Conservation (phyloP, 1,140 invertebrate genomes). For the Monochamus saltuarius region DNA sequence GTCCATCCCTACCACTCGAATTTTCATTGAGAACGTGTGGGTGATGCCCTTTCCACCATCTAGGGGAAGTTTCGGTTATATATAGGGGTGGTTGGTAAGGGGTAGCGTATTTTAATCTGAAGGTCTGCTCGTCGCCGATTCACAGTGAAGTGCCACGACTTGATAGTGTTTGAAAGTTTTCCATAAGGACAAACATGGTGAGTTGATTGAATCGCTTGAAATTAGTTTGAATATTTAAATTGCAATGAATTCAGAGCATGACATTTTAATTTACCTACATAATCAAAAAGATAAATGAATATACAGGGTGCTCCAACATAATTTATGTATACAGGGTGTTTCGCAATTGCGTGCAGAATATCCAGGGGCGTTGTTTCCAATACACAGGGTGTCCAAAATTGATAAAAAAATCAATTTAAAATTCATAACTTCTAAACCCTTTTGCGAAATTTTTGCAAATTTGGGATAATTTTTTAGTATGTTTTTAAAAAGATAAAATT, state of each 20-base stretch:
- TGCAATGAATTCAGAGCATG: background rate
- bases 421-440: no score
- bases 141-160: constrained; percentile 17
- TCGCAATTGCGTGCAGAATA: no score
- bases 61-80: constrained; percentile 54
- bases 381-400: no score
- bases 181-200: constrained; percentile 22
- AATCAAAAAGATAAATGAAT: background rate
- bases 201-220: constrained; percentile 13
- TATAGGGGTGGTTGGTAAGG: constrained; percentile 48
- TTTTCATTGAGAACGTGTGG: constrained; percentile 65
- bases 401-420: no score
- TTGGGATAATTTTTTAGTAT: no score
- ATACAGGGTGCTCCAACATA: background rate
- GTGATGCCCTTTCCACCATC: constrained; percentile 47
- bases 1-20: constrained; percentile 33
- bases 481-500: no score
- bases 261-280: no score
- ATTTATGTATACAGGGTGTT: background rate
- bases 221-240: background rate
- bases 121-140: background rate
- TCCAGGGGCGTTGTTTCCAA: no score
- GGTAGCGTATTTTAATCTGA: constrained; percentile 34
- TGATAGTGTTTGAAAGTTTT: constrained; percentile 21
- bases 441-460: no score